A percentile compares a stretch with the other conserved stretches of the same genome.
Conservation (phyloP, 2,113 vertebrate species). For the Neopipo cinnamomea region DNA sequence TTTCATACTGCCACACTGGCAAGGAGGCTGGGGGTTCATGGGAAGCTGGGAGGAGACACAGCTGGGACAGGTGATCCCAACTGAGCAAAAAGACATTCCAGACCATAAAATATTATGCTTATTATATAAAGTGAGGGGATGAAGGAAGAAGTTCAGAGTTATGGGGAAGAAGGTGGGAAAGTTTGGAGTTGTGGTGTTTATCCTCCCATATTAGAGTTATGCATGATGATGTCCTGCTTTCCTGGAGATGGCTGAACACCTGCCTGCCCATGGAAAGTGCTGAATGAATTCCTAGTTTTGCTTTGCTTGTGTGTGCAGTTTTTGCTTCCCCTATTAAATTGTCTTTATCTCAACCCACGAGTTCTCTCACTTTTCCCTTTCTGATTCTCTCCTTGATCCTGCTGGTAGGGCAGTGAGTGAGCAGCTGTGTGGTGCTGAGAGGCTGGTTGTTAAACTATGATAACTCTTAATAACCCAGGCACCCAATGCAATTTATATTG, state of each 20-base stretch:
- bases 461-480: neutral
- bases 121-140: neutral
- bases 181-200: neutral
- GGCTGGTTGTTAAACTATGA: neutral
- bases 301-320: neutral
- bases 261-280: neutral
- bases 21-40: accelerated
- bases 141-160: neutral
- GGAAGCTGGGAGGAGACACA: neutral
- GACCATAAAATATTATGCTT: accelerated
- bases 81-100: neutral
- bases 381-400: accelerated
- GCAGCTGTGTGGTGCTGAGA: neutral
- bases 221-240: neutral
- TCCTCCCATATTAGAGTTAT: neutral
- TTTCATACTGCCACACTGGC: neutral
- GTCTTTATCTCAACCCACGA: neutral
- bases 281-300: neutral
- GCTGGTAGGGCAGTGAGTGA: neutral
- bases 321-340: neutral
- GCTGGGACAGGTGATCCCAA: neutral
- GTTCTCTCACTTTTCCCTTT: neutral
- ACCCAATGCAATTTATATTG: neutral
- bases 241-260: neutral
- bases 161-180: neutral